A percentile compares a stretch with the other conserved stretches of the same genome.
These are phyloP conservation scores for Prosapia bicincta DNA, from an alignment of 2,888 invertebrate species.

Conservation along the genomic window DNA sequence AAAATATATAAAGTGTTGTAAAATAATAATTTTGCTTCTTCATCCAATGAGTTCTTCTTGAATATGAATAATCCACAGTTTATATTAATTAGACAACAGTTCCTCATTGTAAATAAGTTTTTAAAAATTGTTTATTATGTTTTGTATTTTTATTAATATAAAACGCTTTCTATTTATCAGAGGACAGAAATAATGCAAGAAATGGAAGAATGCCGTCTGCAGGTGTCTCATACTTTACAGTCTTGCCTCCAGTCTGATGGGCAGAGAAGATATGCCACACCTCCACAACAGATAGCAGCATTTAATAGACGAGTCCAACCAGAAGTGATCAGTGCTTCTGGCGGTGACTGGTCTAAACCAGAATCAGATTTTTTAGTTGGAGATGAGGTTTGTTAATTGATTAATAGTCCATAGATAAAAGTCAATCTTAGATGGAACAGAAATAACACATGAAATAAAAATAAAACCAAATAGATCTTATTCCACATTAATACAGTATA, in stretches of 20 bases:
- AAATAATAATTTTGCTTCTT: too few species aligned
- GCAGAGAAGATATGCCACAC: conserved; percentile 73
- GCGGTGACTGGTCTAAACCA: conserved; percentile 60
- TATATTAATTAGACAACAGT: too few species aligned
- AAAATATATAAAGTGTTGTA: too few species aligned
- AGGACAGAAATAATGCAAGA: conserved; percentile 61
- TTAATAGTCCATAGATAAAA: too few species aligned
- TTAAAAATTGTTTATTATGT: too few species aligned
- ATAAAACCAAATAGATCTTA: too few species aligned
- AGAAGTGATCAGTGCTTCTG: conserved; percentile 45
- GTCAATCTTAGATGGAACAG: too few species aligned
- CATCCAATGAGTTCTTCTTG: too few species aligned
- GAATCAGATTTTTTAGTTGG: conserved; percentile 68
- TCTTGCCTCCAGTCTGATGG: conserved; percentile 82
- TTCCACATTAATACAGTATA: too few species aligned
- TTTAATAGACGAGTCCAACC: conserved; percentile 56
- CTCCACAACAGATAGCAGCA: conserved; percentile 84
- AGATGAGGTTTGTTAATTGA: conserved; percentile 64
- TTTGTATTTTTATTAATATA: background rate
- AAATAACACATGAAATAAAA: too few species aligned
- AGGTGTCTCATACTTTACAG: conserved; percentile 82
- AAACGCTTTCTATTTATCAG: conserved; percentile 8
- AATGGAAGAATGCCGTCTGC: conserved; percentile 78
- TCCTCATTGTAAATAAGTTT: too few species aligned
- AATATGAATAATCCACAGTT: too few species aligned